Evolutionary conservation across 2,797 vertebrate species (phyloP), one percentile per base, ranked within the genome.

Genomic region (Rhyacichthys aspro): DNA sequence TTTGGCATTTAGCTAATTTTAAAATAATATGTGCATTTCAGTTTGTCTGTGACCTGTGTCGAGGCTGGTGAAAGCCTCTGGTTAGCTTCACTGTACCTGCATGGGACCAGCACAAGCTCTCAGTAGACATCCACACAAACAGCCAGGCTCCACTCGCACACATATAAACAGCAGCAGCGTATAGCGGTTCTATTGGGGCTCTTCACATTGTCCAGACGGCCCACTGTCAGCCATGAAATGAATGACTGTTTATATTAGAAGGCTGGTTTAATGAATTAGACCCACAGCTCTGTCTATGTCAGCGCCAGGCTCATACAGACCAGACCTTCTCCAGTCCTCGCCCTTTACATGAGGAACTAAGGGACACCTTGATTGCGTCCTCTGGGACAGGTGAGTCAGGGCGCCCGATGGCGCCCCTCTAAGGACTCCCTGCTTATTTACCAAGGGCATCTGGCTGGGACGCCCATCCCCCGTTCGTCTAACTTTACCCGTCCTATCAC

Each of bases 171-270:
- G 19, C 61, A 72, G 67, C 52, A 59, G 55, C 67, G 82, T 54
- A 67, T 85, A 84, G 87, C 91, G 83, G 86, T 81, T 91, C 89
- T 88, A 91, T 92, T 84, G 88, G 81, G 75, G 69, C 74, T 83
- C 90, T 88, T 93, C 96, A 98, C 94, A 97, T 95, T 97, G 94
- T 95, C 95, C 97, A 99, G 96, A 95, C 93, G 85, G 91, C 94
- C 90, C 89, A 83, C 85, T 95, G 95, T 96, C 95, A 95, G 92
- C 84, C 90, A 87, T 89, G 92, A 95, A 98, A 98, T 95, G 94
- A 99, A 99, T 97, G 96, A 92, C 94, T 99, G 96, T 99, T 98
- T 99, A 97, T 98, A 99, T 98, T 99, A 97, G 95, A 94, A 92
- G 93, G 94, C 93, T 93, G 92, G 91, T 96, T 97, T 99, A 98